phyloP scores from a whole-genome alignment of 2,113 vertebrate species.

The Nerophis ophidion region DNA sequence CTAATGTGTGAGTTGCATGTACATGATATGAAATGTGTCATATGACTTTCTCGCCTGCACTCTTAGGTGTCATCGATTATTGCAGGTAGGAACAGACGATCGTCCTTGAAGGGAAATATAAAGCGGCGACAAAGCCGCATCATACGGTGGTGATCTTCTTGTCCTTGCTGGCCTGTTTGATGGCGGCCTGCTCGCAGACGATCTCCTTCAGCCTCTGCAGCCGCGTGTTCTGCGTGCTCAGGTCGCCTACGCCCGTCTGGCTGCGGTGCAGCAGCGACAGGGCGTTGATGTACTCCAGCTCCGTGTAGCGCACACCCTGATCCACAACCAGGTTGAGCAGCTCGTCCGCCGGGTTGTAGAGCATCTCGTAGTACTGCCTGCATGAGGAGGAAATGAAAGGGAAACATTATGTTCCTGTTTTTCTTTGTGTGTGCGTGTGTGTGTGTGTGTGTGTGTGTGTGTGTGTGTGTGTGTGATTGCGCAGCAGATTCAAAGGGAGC shows the following conservation, averaged over 20 bases:
- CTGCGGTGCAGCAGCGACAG: conserved; percentile 92
- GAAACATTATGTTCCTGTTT: conserved; percentile 14
- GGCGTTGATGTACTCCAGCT: conserved; percentile 96
- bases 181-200: conserved; percentile 95
- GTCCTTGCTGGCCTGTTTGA: conserved; percentile 98
- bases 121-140: conserved; percentile 54
- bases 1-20: neutral
- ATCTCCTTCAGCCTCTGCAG: conserved; percentile 96
- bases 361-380: conserved; percentile 98
- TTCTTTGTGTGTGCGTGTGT: neutral
- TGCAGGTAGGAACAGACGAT: conserved; percentile 61
- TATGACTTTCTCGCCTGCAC: neutral
- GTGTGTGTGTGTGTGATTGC: conserved; percentile 7
- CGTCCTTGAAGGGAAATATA: too few species aligned
- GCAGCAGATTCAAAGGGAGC: conserved; percentile 17
- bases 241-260: conserved; percentile 94
- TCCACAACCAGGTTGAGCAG: conserved; percentile 96
- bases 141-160: conserved; percentile 98
- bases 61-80: conserved; percentile 69
- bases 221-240: conserved; percentile 87
- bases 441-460: conserved; percentile 6
- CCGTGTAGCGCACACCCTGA: conserved; percentile 95
- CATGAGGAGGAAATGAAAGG: neutral
- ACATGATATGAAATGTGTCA: neutral
- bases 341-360: conserved; percentile 95